Evolutionary conservation across 2,888 invertebrate genomes (phyloP).

Genomic region (Rhopalosiphum nymphaeae): DNA sequence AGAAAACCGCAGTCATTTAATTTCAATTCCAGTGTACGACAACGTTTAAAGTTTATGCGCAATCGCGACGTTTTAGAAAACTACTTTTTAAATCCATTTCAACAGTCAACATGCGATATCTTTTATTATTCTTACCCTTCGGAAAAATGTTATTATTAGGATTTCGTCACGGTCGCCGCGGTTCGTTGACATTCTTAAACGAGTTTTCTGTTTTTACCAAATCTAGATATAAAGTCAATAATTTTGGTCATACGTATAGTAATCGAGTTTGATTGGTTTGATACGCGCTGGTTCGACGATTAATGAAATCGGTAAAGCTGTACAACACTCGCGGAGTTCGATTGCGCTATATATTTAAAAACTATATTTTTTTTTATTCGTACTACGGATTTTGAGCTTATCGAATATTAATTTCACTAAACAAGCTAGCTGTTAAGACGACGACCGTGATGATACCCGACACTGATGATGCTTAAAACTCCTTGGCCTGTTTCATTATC

Average conservation of each 20-base stretch:
- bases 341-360: background rate
- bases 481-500: slow-evolving; percentile 53
- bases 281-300: background rate
- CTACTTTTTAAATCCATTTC: background rate
- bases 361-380: background rate
- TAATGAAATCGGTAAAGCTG: slow-evolving; percentile 1
- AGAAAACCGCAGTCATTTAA: background rate
- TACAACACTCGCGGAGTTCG: background rate
- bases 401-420: background rate
- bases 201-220: slow-evolving; percentile 47
- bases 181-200: slow-evolving; percentile 58
- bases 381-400: background rate
- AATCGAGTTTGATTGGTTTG: slow-evolving; percentile 47
- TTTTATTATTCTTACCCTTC: slow-evolving; percentile 4
- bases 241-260: slow-evolving; percentile 46
- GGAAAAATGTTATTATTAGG: slow-evolving; percentile 24
- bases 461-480: slow-evolving; percentile 3
- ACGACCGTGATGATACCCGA: slow-evolving; percentile 3
- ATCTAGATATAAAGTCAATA: slow-evolving; percentile 31
- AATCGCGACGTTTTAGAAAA: background rate
- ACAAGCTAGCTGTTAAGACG: background rate
- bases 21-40: background rate
- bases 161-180: slow-evolving; percentile 42
- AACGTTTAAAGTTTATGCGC: background rate
- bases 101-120: background rate